Conservation (phyloP, 2,888 invertebrate genomes). For the Tetanocera ferruginea region DNA sequence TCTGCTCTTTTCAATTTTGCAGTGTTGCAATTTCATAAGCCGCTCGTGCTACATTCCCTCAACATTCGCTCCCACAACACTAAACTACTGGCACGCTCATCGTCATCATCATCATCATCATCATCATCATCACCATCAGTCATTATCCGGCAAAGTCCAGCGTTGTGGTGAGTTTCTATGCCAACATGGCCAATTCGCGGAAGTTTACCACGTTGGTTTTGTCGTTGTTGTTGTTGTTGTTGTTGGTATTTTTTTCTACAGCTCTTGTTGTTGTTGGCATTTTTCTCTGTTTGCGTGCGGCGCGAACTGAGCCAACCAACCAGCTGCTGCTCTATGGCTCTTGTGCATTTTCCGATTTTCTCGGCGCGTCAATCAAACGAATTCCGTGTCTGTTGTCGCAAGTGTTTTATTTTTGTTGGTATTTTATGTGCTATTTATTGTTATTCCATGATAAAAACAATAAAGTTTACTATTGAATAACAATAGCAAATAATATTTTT, state of each 20-base stretch:
- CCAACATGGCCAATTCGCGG: background rate
- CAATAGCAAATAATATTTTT: too few relatives aligned
- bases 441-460: too few relatives aligned
- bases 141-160: too few relatives aligned
- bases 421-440: background rate
- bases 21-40: too few relatives aligned
- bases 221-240: conserved; percentile 26
- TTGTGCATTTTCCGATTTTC: conserved; percentile 58
- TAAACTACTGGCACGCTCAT: too few relatives aligned
- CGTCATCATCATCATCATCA: too few relatives aligned
- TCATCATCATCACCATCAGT: too few relatives aligned
- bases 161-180: background rate
- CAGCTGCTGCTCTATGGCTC: conserved; percentile 43
- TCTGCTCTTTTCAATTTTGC: too few relatives aligned
- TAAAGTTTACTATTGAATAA: too few relatives aligned
- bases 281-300: conserved; percentile 13
- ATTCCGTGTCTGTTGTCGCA: conserved; percentile 57
- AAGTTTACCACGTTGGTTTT: conserved; percentile 14
- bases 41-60: too few relatives aligned
- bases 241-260: conserved; percentile 6
- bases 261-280: conserved; percentile 6
- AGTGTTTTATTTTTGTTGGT: conserved; percentile 46
- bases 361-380: conserved; percentile 59
- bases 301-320: background rate
- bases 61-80: too few relatives aligned